phyloP scores from a whole-genome alignment of 2,888 invertebrate species.

The Diarsia mendica region DNA sequence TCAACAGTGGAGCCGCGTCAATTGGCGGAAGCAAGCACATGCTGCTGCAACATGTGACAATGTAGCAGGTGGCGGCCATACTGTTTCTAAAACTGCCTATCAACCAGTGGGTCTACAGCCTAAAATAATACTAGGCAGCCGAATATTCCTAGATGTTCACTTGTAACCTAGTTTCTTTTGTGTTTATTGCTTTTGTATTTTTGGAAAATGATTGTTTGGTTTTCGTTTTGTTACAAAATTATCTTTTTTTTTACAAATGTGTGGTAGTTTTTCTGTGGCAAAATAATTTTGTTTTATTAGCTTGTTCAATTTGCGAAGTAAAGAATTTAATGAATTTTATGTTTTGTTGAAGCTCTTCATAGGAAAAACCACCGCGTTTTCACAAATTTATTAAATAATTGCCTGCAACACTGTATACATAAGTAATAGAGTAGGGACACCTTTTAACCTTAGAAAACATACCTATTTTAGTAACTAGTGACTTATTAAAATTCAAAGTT shows the following conservation, averaged over 20 bases:
- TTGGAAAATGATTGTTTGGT: background rate
- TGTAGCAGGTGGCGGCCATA: constrained; percentile 82
- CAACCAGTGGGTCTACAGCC: constrained; percentile 75
- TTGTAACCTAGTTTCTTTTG: constrained; percentile 51
- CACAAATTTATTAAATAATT: background rate
- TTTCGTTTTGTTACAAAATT: background rate
- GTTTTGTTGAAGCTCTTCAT: background rate
- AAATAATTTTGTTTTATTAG: background rate
- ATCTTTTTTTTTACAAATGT: background rate
- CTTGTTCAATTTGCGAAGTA: background rate
- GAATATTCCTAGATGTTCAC: constrained; percentile 41
- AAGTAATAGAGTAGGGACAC: background rate
- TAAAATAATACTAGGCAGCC: constrained; percentile 57
- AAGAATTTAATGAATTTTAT: background rate
- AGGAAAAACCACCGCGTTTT: background rate
- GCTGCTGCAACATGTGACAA: constrained; percentile 83
- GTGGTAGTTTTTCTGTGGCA: background rate
- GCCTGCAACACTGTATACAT: background rate
- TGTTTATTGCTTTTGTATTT: background rate
- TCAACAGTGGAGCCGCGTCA: constrained; percentile 67
- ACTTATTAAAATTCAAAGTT: constrained; percentile 9
- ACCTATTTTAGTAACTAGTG: background rate
- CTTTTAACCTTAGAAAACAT: background rate
- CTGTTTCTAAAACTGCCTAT: constrained; percentile 79
- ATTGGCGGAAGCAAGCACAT: constrained; percentile 85